A percentile compares a stretch with the other conserved stretches of the same genome.
Evolutionary conservation across 2,113 vertebrate species (phyloP).

Genomic region (Thamnaconus septentrionalis): DNA sequence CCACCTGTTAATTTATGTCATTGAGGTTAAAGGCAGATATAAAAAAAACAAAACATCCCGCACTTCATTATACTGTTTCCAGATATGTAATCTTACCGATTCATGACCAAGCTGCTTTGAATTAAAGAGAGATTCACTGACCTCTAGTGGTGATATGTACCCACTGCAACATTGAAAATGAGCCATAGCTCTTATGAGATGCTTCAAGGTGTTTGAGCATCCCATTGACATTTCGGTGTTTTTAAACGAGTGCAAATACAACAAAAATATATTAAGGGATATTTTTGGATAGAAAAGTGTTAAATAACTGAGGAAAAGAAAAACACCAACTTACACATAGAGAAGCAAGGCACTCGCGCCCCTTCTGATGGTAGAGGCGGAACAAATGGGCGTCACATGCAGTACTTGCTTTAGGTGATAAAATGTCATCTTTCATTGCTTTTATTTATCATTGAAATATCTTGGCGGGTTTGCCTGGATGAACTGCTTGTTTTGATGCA

Average conservation of each 20-base stretch:
- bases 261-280: background rate
- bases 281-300: background rate
- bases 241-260: background rate
- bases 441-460: no score
- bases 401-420: background rate
- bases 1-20: background rate
- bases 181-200: background rate
- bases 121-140: background rate
- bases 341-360: no score
- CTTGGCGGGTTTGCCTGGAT: background rate
- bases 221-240: background rate
- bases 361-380: no score
- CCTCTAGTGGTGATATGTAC: conserved; percentile 16
- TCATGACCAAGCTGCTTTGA: background rate
- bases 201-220: background rate
- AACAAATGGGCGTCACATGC: background rate
- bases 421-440: background rate
- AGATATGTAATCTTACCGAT: background rate
- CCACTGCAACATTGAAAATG: background rate
- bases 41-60: no score
- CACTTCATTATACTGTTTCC: background rate
- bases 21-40: background rate
- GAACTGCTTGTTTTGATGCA: conserved; percentile 1
- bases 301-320: background rate
- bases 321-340: background rate